Base-by-base conservation (phyloP, 2,113 vertebrate genomes). In the Onychorhynchus coronatus region DNA sequence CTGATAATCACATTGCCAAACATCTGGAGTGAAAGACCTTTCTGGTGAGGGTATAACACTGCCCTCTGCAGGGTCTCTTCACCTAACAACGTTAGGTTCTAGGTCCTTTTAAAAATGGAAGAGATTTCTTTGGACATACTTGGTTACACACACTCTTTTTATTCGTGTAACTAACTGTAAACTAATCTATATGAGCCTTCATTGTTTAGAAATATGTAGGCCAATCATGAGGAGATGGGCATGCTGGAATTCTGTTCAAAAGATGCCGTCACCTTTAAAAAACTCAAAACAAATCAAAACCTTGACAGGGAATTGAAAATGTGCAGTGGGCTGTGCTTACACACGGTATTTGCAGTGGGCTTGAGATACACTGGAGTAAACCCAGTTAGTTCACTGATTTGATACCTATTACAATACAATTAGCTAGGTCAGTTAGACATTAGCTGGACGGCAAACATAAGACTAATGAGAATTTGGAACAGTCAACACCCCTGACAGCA, bases 1-100 rank as follows among this genome's bases (percentile, higher is more conserved):
- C 72, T 91, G 92, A 93, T 86, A 93, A 97, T 95, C 76, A 81
- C 61, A 65, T 86, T 91, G 91, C 76, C 95, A 94, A 93, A 93
- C 80, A 84, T 87, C 42, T 81, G 73, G 68, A 68, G 41, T 22
- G 74, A 80, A 91, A 85, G 46, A 66, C 19, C 9, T 28, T 58
- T 89, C 44, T 75, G 95, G 85, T 42, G 44, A 89, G 95, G 65
- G 92, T 93, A 33, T 92, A 93, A 92, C 46, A 53, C 86, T 95
- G 92, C 95, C 92, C 93, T 96, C 96, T 96, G 18, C 92, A 95
- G 96, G 61, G n/a, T 67, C 66, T 53, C 47, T 55, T 67, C 6
- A 1, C 12, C 70, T 68, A 35, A 20, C 14, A 52, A 41, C 62
- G 9, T 91, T 50, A 76, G 3, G 6, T 84, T 92, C 44, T 58